phyloP scores from a whole-genome alignment of 2,797 vertebrate species.

The Gila robusta region DNA sequence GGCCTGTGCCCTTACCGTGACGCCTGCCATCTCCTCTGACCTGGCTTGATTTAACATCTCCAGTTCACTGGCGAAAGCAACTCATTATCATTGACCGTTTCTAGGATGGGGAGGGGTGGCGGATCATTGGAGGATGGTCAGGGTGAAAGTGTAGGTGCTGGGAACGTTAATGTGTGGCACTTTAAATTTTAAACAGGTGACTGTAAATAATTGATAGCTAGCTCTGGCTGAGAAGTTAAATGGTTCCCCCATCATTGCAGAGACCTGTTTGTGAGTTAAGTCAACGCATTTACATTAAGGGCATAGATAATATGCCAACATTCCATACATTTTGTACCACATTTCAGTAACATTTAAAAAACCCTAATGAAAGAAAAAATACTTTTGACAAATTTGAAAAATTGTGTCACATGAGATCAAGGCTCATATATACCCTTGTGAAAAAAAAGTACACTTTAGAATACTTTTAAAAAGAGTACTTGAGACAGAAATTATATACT shows the following conservation, averaged over 20 bases:
- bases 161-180: slow-evolving; percentile 83
- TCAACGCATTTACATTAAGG: background rate
- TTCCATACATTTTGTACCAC: background rate
- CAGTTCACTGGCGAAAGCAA: slow-evolving; percentile 70
- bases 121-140: slow-evolving; percentile 71
- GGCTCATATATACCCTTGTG: background rate
- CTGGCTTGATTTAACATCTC: slow-evolving; percentile 79
- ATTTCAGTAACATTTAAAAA: slow-evolving; percentile 15
- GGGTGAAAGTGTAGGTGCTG: slow-evolving; percentile 83
- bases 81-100: background rate
- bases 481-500: background rate
- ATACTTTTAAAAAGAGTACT: background rate
- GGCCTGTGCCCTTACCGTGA: slow-evolving; percentile 76
- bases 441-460: background rate
- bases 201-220: slow-evolving; percentile 83
- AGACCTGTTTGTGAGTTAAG: slow-evolving; percentile 58
- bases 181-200: slow-evolving; percentile 87
- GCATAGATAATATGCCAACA: background rate
- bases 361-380: background rate
- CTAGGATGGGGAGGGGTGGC: slow-evolving; percentile 24
- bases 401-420: background rate
- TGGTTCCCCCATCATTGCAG: slow-evolving; percentile 82
- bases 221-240: slow-evolving; percentile 84
- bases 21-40: slow-evolving; percentile 72
- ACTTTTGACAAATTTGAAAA: background rate